Percentiles rank a stretch among this genome's conserved stretches.
Conservation (phyloP, 2,113 vertebrate species). For the Hyla sarda region DNA sequence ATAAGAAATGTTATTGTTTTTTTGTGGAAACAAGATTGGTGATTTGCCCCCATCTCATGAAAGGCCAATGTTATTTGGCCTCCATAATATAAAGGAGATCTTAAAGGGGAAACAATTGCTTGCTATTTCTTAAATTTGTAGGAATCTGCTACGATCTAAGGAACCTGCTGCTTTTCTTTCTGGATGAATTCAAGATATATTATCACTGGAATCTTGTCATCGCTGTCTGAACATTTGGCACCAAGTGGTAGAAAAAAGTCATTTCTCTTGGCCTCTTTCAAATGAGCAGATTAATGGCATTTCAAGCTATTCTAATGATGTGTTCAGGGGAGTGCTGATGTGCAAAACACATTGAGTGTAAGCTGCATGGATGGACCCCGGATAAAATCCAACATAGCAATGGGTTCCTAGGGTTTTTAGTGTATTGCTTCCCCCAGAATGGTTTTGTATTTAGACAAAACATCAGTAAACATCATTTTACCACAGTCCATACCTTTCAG, state of each 20-base stretch:
- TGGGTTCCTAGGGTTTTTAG: background rate
- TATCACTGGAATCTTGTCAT: background rate
- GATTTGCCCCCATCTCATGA: too few relatives aligned
- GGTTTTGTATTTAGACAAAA: too few relatives aligned
- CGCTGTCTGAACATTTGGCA: conserved; percentile 3
- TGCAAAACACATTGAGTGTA: background rate
- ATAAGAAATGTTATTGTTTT: too few relatives aligned
- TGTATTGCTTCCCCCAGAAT: background rate
- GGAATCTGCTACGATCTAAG: background rate
- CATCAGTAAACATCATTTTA: too few relatives aligned
- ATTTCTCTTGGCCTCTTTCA: background rate
- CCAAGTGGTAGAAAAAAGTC: background rate
- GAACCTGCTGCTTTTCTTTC: background rate
- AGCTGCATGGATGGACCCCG: background rate
- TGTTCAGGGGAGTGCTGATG: background rate
- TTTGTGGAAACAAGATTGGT: too few relatives aligned
- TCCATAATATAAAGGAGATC: too few relatives aligned
- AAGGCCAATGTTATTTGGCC: too few relatives aligned
- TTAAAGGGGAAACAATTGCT: background rate
- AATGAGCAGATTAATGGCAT: conserved; percentile 6
- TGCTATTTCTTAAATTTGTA: background rate
- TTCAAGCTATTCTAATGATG: background rate
- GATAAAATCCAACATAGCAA: background rate
- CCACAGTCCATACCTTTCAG: too few relatives aligned
- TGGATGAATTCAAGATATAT: background rate